Conservation (phyloP, 2,888 invertebrate species). For the Ecliptopera silaceata region DNA sequence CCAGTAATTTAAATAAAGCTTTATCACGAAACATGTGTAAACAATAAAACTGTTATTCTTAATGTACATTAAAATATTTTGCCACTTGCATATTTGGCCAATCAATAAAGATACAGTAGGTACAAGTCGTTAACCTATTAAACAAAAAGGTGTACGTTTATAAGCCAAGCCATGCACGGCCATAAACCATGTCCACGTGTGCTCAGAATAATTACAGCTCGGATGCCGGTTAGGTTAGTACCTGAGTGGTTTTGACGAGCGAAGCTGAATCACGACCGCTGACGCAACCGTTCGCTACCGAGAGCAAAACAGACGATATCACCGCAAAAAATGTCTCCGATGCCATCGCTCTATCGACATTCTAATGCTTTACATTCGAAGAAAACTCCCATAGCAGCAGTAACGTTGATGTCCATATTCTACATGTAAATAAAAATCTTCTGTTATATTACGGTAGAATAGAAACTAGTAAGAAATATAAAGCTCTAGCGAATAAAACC, state of each 20-base stretch:
- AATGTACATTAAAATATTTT: conserved; percentile 30
- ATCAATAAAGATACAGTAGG: conserved; percentile 65
- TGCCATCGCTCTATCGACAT: conserved; percentile 20
- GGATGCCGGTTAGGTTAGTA: conserved; percentile 49
- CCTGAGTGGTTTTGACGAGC: conserved; percentile 57
- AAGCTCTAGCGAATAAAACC: conserved; percentile 59
- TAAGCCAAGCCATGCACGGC: conserved; percentile 64
- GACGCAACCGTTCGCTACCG: conserved; percentile 58
- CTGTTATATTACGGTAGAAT: background rate
- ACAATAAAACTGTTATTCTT: conserved; percentile 16
- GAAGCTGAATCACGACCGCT: conserved; percentile 67
- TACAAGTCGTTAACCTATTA: conserved; percentile 74
- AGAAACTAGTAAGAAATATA: conserved; percentile 8
- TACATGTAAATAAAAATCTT: background rate
- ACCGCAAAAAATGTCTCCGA: conserved; percentile 46
- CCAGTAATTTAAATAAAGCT: too few species aligned
- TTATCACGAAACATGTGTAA: background rate
- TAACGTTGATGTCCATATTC: background rate
- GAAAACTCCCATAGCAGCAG: background rate
- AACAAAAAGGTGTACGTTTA: conserved; percentile 69
- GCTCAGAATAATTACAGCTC: conserved; percentile 73
- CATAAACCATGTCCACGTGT: conserved; percentile 76
- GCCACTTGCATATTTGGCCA: conserved; percentile 52
- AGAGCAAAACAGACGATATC: conserved; percentile 46
- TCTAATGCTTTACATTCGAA: conserved; percentile 7